These are phyloP conservation scores for Luperina testacea DNA, from an alignment of 2,888 invertebrate genomes.

Conservation along the genomic window DNA sequence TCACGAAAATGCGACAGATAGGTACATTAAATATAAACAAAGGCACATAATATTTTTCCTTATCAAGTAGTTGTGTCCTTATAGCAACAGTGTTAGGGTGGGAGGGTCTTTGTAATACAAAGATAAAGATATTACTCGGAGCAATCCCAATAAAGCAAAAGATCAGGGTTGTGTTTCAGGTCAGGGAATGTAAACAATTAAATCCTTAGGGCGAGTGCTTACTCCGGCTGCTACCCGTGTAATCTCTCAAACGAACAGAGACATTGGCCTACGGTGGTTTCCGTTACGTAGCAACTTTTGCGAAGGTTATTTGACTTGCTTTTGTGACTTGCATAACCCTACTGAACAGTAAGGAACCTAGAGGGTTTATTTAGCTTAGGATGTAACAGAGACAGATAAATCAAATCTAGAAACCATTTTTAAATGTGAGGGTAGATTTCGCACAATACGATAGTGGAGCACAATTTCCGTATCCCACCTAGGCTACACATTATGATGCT, in stretches of 20 bases:
- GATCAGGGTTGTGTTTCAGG: conserved; percentile 63
- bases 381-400: not conserved
- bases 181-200: conserved; percentile 68
- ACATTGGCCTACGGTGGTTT: conserved; percentile 42
- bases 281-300: conserved; percentile 35
- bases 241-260: conserved; percentile 57
- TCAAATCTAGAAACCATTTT: conserved; percentile 16
- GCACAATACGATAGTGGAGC: conserved; percentile 26
- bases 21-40: conserved; percentile 42
- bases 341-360: not conserved
- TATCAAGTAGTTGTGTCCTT: conserved; percentile 32
- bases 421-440: conserved; percentile 14
- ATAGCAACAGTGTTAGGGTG: conserved; percentile 31
- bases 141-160: conserved; percentile 60
- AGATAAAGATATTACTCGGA: conserved; percentile 54
- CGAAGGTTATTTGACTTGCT: conserved; percentile 18
- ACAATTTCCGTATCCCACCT: conserved; percentile 24
- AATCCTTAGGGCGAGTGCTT: conserved; percentile 61
- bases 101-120: conserved; percentile 39
- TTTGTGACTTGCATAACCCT: conserved; percentile 5
- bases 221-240: conserved; percentile 57
- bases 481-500: conserved; percentile 30
- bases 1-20: conserved; percentile 13
- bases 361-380: too few species aligned
- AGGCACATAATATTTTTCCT: conserved; percentile 36